Evolutionary conservation across 2,113 vertebrate genomes (phyloP).

Genomic region (Orycteropus afer): DNA sequence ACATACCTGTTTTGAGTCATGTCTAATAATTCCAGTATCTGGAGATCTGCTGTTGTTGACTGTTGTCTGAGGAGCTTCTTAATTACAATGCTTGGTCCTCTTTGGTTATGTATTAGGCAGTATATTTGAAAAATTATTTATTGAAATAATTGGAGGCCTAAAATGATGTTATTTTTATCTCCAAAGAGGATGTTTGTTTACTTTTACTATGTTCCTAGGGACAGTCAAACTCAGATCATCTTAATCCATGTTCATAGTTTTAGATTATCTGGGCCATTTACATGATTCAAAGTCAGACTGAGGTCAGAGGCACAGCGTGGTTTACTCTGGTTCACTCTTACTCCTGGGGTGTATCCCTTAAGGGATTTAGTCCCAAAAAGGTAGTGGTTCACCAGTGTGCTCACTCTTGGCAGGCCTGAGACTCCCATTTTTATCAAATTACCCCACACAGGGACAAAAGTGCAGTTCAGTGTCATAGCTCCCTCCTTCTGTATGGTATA

Average conservation of each 20-base stretch:
- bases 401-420: neutral
- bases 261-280: neutral
- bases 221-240: neutral
- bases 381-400: neutral
- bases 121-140: slow-evolving; percentile 30
- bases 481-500: neutral
- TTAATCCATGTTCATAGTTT: neutral
- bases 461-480: neutral
- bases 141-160: neutral
- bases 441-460: neutral
- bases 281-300: neutral
- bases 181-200: neutral
- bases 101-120: neutral
- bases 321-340: slow-evolving; percentile 8
- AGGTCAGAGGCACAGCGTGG: neutral
- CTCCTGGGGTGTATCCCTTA: neutral
- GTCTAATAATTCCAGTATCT: neutral
- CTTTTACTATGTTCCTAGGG: neutral
- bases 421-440: neutral
- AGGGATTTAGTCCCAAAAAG: neutral
- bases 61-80: neutral
- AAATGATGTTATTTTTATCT: neutral
- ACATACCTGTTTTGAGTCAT: neutral
- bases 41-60: neutral
- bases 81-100: neutral